Conservation (phyloP, 2,113 vertebrate genomes). For the Chelonoidis abingdonii region DNA sequence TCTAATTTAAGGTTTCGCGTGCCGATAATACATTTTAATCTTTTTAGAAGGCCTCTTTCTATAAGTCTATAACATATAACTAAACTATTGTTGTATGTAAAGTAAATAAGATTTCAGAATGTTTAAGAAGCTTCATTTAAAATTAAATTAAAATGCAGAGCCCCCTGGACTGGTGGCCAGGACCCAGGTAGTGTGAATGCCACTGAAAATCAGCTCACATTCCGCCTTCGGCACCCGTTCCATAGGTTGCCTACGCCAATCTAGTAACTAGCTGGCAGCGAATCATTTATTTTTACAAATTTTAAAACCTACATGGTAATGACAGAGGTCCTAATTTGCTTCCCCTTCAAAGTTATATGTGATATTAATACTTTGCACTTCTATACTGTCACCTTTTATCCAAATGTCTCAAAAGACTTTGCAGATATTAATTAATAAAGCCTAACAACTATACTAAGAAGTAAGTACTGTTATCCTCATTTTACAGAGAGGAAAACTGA, state of each 20-base stretch:
- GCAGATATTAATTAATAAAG: background rate
- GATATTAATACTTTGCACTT: constrained; percentile 39
- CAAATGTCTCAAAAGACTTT: background rate
- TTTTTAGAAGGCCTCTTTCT: too few relatives aligned
- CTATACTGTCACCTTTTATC: constrained; percentile 17
- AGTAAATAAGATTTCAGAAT: too few relatives aligned
- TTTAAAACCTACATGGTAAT: constrained; percentile 19
- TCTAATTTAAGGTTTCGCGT: too few relatives aligned
- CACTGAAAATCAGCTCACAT: too few relatives aligned
- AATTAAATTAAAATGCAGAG: too few relatives aligned
- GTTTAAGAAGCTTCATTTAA: too few relatives aligned
- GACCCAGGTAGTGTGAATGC: too few relatives aligned
- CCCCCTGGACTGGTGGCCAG: too few relatives aligned
- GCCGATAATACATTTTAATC: too few relatives aligned
- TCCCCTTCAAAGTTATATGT: constrained; percentile 14
- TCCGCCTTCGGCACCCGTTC: too few relatives aligned
- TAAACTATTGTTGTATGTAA: too few relatives aligned
- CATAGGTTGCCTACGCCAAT: background rate
- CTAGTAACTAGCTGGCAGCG: background rate
- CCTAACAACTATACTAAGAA: background rate
- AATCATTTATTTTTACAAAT: background rate
- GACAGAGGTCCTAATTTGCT: background rate
- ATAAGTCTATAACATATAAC: too few relatives aligned
- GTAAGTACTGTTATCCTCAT: accelerated
- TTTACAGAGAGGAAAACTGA: background rate